These are phyloP conservation scores for Phenganax marumi DNA, from an alignment of 92 coral and sea anemone species.

Conservation along the genomic window DNA sequence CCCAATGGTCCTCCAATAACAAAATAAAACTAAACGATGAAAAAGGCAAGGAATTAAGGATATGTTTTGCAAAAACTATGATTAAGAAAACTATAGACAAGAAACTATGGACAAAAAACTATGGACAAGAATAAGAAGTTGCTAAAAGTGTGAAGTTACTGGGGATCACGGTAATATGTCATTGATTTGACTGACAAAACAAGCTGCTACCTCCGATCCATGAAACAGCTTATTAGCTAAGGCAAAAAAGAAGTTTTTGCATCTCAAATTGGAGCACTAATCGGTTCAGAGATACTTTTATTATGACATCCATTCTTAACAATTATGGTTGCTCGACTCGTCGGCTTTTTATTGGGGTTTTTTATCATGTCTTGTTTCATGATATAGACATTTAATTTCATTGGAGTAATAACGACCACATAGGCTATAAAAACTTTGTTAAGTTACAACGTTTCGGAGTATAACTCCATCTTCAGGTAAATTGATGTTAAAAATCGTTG, in stretches of 20 bases:
- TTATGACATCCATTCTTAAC: not conserved
- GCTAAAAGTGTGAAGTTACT: conserved; percentile 17
- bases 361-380: too few species aligned
- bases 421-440: too few species aligned
- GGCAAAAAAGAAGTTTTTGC: not conserved
- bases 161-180: conserved; percentile 15
- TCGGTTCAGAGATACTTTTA: conserved; percentile 5
- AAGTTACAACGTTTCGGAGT: too few species aligned
- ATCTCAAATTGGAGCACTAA: not conserved
- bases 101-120: too few species aligned
- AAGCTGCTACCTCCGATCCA: not conserved
- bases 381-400: too few species aligned
- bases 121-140: conserved; percentile 25
- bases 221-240: not conserved
- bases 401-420: too few species aligned
- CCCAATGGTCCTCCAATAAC: too few species aligned
- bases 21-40: not conserved
- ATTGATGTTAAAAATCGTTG: too few species aligned
- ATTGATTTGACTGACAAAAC: not conserved
- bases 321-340: not conserved
- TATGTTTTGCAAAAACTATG: too few species aligned
- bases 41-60: not conserved
- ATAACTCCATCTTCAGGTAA: too few species aligned
- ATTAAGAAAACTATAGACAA: too few species aligned
- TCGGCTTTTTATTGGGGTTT: too few species aligned